These are phyloP conservation scores for Corythoichthys haematopterus DNA, from an alignment of 2,113 vertebrate species.

Conservation along the genomic window DNA sequence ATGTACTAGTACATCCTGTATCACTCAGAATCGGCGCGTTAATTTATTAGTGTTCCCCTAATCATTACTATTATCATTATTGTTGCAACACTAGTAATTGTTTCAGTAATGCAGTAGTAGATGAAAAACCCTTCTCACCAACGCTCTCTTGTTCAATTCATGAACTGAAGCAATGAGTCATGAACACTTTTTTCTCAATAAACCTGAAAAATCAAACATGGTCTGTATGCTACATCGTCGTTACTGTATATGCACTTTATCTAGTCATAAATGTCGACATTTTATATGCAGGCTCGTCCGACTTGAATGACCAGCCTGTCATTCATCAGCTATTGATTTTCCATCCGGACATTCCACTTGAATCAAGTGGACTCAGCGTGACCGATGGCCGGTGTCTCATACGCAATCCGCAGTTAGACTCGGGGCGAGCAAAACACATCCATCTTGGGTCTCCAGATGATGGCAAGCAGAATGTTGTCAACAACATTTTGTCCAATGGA, in stretches of 20 bases:
- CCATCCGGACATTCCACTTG: neutral
- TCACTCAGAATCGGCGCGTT: too few species aligned
- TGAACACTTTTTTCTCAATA: too few species aligned
- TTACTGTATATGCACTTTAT: neutral
- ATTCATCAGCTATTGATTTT: constrained; percentile 2
- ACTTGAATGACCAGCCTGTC: neutral
- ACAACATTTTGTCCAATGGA: neutral
- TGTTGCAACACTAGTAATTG: too few species aligned
- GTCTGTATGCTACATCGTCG: neutral
- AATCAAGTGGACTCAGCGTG: neutral
- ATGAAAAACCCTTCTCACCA: too few species aligned
- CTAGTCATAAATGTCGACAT: neutral
- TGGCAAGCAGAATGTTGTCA: neutral
- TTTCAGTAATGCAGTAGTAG: too few species aligned
- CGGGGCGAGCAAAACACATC: neutral
- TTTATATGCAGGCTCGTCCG: neutral
- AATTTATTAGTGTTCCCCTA: too few species aligned
- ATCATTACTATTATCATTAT: too few species aligned
- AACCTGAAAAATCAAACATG: neutral
- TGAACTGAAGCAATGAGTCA: too few species aligned
- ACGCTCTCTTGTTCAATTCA: too few species aligned
- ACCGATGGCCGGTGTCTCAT: neutral
- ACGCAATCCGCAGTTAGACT: neutral
- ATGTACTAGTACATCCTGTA: too few species aligned
- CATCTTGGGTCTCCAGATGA: neutral